Base-by-base conservation (phyloP, 2,113 vertebrate species). In the Pithys albifrons region DNA sequence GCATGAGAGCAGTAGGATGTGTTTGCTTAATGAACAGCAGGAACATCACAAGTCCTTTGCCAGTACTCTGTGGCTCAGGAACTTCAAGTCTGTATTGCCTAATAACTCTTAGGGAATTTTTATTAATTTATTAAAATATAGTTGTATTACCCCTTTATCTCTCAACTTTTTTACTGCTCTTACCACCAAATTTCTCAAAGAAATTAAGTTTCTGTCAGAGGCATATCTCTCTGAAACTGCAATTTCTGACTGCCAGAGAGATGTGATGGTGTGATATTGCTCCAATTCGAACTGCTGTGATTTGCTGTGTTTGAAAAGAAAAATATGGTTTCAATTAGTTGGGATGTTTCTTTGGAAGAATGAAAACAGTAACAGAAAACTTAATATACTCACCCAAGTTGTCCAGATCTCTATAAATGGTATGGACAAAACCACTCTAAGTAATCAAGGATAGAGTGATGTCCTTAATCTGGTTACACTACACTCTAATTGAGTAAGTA, bases 401-500 rank as follows among this genome's bases (percentile, higher is more conserved):
- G 7, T 48, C 41, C 55, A 71, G 22, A 88, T 85, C 31, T 88
- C 52, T 83, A 4, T 72, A 85, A 85, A 54, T 33, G 7, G 7
- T 55, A 48, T 13, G 64, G 80, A 55, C 43, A 73, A 93, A 93
- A 48, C 29, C 35, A n/a, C 35, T 22, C 58, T 23, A 55, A 91
- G 51, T 85, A 85, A 83, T 85, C 29, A 85, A 41, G 64, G 58
- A 18, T 35, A 77, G 22, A n/a, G 55, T 0, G 6, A 9, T 67
- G 59, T 85, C 65, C 67, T 74, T 86, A 78, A 88, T 80, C 64
- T 88, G 75, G 45, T 84, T 71, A 69, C 35, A 57, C 35, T 70
- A 23, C n/a, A 16, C 39, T 81, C 55, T 83, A 94, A 85, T 85
- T 77, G 82, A 86, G 85, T 76, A 52, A 74, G 67, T 90, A 92